Conservation (phyloP, 2,797 vertebrate species). For the Rhynchotus rufescens region DNA sequence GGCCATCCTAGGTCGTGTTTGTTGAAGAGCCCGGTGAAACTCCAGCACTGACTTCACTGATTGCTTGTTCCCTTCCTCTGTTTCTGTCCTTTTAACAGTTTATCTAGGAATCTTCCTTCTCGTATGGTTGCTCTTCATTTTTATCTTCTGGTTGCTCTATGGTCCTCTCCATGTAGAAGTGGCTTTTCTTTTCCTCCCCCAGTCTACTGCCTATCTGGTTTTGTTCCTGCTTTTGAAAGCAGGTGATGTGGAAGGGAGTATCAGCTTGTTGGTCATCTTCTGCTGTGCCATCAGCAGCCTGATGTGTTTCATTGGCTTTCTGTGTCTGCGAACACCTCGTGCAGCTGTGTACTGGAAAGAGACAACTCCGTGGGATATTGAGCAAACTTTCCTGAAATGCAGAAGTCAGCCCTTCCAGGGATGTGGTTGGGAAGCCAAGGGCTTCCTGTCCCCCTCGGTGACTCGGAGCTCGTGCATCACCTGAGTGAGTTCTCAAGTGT, state of each 20-base stretch:
- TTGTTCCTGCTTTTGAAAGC: neutral
- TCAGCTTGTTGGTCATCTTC: neutral
- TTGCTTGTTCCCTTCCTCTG: neutral
- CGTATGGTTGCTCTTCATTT: neutral
- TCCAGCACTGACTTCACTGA: neutral
- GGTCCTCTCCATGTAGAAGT: neutral
- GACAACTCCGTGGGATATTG: neutral
- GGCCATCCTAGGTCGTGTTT: neutral
- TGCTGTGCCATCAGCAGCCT: neutral
- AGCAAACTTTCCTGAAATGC: neutral
- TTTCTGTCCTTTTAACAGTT: neutral
- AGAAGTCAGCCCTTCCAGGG: neutral
- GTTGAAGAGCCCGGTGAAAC: neutral
- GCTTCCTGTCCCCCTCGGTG: neutral
- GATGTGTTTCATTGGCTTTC: neutral
- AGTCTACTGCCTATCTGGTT: neutral
- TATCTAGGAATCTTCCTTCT: neutral
- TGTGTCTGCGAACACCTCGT: neutral
- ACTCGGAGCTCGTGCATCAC: neutral
- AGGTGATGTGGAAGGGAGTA: neutral
- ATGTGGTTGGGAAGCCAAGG: neutral
- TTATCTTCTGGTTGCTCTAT: too few species aligned
- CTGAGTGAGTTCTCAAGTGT: neutral
- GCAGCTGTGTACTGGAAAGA: neutral
- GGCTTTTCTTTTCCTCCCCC: neutral